These are phyloP conservation scores for Pinctada fucata DNA, from an alignment of 2,888 invertebrate genomes.

Conservation along the genomic window DNA sequence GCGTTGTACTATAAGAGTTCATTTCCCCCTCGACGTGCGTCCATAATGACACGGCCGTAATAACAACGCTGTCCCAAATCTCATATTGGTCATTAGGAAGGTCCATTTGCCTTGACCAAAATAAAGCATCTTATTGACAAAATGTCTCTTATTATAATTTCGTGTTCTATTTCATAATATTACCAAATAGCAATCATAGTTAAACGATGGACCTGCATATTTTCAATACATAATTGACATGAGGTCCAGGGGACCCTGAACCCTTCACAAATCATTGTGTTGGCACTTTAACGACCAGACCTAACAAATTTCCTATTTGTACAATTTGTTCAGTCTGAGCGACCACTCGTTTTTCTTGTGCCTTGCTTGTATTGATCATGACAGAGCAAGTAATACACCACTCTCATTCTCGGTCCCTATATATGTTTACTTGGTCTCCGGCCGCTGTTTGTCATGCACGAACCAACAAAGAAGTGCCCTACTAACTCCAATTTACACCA, in stretches of 20 bases:
- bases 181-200: background rate
- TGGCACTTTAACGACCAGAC: background rate
- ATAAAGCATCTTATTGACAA: background rate
- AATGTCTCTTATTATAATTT: background rate
- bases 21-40: background rate
- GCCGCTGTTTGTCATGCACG: too few species aligned
- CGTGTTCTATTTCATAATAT: background rate
- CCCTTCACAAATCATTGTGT: background rate
- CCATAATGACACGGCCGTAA: background rate
- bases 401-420: too few species aligned
- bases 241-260: background rate
- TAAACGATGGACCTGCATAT: background rate
- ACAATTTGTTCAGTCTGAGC: background rate
- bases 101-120: too few species aligned
- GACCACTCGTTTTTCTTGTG: background rate
- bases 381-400: too few species aligned
- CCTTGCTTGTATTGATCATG: too few species aligned
- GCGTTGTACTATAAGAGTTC: background rate
- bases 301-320: background rate
- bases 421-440: too few species aligned
- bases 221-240: background rate
- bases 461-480: background rate
- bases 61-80: background rate
- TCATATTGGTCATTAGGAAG: too few species aligned
- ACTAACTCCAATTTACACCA: background rate